Base-by-base conservation (phyloP, 2,888 invertebrate species). In the Auanema sp. region DNA sequence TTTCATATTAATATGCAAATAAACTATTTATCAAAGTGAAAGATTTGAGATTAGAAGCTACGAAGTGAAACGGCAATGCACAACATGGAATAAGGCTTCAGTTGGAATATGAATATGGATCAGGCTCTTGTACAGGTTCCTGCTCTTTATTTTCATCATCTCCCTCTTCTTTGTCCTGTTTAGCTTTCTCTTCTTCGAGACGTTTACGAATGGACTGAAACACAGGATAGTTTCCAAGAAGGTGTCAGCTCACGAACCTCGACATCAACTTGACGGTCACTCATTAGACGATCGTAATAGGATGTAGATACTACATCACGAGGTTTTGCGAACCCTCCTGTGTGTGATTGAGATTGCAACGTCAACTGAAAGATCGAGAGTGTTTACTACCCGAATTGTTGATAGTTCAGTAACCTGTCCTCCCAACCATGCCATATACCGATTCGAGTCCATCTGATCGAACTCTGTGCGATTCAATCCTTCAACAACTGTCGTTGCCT, bases 361-460 rank as follows among this genome's bases (percentile, higher is more conserved):
- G 75, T 72, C 10, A 79, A 56, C 66, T 77, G 58, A 47, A 72
- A 40, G 16, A 41, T 49, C 43, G 6, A 12, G 12, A n/a, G 11
- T 43, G 43, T 43, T 12, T 43, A 12, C n/a, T 43, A n/a, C 43
- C 43, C 11, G 11, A 43, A 43, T n/a, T 43, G 11, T n/a, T n/a
- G 43, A 43, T 43, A 43, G 14, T 42, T 1, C 18, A 14, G 40
- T 14, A 47, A 76, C 76, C 68, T 78, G 77, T 8, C 80, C 80
- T 2, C 79, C 79, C 14, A 79, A 56, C 80, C 80, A 80, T 12
- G 78, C 75, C 77, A 76, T 71, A 56, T 74, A 80, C 16, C 67
- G 49, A 52, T 80, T 79, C 10, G 71, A 72, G 54, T 79, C 77
- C 51, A 78, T 41, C 56, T 80, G 77, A 57, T 78, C 76, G 41